Conservation (phyloP, 2,888 invertebrate genomes). For the Leptinotarsa haldemani region DNA sequence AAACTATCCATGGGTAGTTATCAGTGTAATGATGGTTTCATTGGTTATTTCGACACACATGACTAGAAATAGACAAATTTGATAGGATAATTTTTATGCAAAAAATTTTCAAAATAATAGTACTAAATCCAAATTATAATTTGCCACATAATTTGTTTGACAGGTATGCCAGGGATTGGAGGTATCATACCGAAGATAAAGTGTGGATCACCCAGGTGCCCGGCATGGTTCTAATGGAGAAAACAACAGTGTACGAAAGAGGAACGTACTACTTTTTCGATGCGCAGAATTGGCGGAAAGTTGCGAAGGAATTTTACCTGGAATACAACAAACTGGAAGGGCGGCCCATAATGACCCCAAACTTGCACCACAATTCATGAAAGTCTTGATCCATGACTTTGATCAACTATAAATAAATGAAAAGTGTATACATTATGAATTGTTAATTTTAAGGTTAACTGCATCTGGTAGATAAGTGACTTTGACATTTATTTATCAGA, state of each 20-base stretch:
- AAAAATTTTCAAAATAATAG: no score
- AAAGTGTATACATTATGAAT: slow-evolving; percentile 64
- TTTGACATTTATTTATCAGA: slow-evolving; percentile 54
- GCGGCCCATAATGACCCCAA: slow-evolving; percentile 81
- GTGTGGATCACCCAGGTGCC: slow-evolving; percentile 99
- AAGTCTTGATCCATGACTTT: slow-evolving; percentile 57
- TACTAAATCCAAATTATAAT: no score
- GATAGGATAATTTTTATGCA: no score
- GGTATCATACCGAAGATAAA: slow-evolving; percentile 99
- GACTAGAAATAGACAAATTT: no score
- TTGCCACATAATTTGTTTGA: no score
- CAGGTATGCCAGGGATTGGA: slow-evolving; percentile 98
- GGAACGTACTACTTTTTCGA: slow-evolving; percentile 99
- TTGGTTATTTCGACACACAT: no score
- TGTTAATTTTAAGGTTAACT: slow-evolving; percentile 51
- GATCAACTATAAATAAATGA: slow-evolving; percentile 62
- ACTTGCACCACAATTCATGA: slow-evolving; percentile 57
- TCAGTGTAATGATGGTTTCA: no score
- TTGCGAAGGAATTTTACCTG: slow-evolving; percentile 96
- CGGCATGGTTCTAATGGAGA: slow-evolving; percentile 93
- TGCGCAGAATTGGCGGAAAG: slow-evolving; percentile 97
- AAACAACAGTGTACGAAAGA: slow-evolving; percentile 95
- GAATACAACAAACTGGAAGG: slow-evolving; percentile 99
- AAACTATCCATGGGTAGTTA: no score
- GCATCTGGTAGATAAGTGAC: slow-evolving; percentile 52